phyloP scores from a whole-genome alignment of 1,140 invertebrate species.

The Limonius californicus region DNA sequence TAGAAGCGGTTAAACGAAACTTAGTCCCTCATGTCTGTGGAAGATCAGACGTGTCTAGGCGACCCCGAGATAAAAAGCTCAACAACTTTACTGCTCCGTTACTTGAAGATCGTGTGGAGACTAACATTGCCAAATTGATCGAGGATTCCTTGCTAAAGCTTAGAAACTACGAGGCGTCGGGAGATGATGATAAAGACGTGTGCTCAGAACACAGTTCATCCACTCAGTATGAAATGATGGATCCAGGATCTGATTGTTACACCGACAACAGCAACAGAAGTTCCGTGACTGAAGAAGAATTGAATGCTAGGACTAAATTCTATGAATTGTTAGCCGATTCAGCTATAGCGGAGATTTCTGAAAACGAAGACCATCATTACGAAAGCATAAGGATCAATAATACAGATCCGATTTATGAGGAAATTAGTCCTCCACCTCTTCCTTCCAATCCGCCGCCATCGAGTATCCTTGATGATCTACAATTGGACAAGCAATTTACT shows the following conservation, averaged over 20 bases:
- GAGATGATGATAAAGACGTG: slow-evolving; percentile 53
- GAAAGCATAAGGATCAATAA: slow-evolving; percentile 67
- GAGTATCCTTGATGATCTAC: slow-evolving; percentile 55
- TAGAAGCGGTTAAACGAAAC: slow-evolving; percentile 66
- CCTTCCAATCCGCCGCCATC: slow-evolving; percentile 69
- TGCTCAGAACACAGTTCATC: slow-evolving; percentile 52
- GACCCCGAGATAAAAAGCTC: slow-evolving; percentile 28
- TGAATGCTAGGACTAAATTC: slow-evolving; percentile 58
- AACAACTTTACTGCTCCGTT: neutral
- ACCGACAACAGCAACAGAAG: slow-evolving; percentile 51
- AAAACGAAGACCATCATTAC: slow-evolving; percentile 66
- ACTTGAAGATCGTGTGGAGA: neutral
- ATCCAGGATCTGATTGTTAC: slow-evolving; percentile 61
- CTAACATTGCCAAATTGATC: slow-evolving; percentile 47
- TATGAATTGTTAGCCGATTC: slow-evolving; percentile 65
- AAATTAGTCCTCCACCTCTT: slow-evolving; percentile 76
- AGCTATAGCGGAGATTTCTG: slow-evolving; percentile 58
- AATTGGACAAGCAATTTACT: slow-evolving; percentile 55
- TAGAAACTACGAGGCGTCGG: slow-evolving; percentile 41
- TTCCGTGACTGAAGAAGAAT: slow-evolving; percentile 56
- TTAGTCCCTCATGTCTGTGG: slow-evolving; percentile 69
- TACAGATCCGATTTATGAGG: slow-evolving; percentile 82
- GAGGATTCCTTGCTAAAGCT: slow-evolving; percentile 61
- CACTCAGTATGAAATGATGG: slow-evolving; percentile 51
- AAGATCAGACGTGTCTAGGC: slow-evolving; percentile 47